A percentile compares a stretch with the other conserved stretches of the same genome.
phyloP scores from a whole-genome alignment of 2,113 vertebrate genomes.

The Neodon shergylaensis region DNA sequence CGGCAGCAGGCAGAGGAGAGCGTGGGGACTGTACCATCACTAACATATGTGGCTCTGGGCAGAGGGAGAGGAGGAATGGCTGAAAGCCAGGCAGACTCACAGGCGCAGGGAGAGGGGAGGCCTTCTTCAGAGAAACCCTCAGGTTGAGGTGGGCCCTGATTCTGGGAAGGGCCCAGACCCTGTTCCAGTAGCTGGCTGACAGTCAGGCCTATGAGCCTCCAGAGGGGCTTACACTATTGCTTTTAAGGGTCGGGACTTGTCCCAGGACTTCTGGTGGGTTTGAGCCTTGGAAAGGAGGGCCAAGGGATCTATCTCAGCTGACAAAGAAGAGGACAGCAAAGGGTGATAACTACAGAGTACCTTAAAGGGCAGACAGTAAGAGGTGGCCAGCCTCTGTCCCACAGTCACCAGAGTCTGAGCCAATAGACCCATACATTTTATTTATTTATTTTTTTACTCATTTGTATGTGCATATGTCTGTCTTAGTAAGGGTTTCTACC shows the following conservation, averaged over 20 bases:
- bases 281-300: background rate
- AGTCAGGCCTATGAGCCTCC: background rate
- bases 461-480: background rate
- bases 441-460: background rate
- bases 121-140: background rate
- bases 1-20: background rate
- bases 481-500: background rate
- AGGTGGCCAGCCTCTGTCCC: background rate
- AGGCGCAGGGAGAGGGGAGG: background rate
- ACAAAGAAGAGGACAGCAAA: background rate
- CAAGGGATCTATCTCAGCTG: background rate
- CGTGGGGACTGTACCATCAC: background rate
- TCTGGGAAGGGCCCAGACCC: background rate
- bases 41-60: background rate
- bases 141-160: background rate
- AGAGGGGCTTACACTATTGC: background rate
- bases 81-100: background rate
- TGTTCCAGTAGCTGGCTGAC: background rate
- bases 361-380: background rate
- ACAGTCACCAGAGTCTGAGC: background rate
- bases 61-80: background rate
- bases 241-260: background rate
- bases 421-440: background rate
- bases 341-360: background rate
- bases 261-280: background rate